phyloP scores from a whole-genome alignment of 1,140 invertebrate genomes.

The Bombus polaris region DNA sequence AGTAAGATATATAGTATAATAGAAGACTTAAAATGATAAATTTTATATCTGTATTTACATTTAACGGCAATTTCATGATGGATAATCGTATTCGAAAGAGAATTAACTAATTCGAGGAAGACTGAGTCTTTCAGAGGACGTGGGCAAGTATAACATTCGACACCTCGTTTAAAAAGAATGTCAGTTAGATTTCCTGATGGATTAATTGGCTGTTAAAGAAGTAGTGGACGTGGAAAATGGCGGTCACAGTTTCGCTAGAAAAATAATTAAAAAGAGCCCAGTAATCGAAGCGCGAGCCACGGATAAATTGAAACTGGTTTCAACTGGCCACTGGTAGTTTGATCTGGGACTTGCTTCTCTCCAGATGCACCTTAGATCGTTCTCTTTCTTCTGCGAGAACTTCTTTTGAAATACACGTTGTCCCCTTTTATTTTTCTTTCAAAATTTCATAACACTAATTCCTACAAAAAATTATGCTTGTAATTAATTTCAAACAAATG shows the following conservation, averaged over 20 bases:
- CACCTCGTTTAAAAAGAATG: conserved; percentile 6
- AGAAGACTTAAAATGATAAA: neutral
- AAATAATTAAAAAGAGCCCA: conserved; percentile 68
- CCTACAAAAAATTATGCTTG: neutral
- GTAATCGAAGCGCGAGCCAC: conserved; percentile 43
- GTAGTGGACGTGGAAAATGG: conserved; percentile 1
- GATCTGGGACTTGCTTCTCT: conserved; percentile 57
- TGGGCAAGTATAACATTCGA: conserved; percentile 28
- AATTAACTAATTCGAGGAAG: conserved; percentile 1
- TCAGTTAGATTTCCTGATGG: conserved; percentile 46
- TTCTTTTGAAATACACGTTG: neutral
- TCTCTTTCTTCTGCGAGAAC: neutral
- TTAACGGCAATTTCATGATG: neutral
- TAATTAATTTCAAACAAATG: neutral
- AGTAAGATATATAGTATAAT: too few relatives aligned
- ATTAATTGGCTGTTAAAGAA: conserved; percentile 63
- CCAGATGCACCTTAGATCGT: conserved; percentile 39
- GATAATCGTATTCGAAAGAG: neutral
- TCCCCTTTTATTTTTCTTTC: neutral
- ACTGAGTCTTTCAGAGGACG: neutral
- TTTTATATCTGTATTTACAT: neutral
- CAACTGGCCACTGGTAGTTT: conserved; percentile 68
- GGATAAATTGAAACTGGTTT: conserved; percentile 79
- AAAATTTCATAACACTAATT: neutral
- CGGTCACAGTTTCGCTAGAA: conserved; percentile 43